Percentiles rank a stretch among this genome's conserved stretches.
Evolutionary conservation across 2,113 vertebrate species (phyloP).

Genomic region (Corapipo altera): DNA sequence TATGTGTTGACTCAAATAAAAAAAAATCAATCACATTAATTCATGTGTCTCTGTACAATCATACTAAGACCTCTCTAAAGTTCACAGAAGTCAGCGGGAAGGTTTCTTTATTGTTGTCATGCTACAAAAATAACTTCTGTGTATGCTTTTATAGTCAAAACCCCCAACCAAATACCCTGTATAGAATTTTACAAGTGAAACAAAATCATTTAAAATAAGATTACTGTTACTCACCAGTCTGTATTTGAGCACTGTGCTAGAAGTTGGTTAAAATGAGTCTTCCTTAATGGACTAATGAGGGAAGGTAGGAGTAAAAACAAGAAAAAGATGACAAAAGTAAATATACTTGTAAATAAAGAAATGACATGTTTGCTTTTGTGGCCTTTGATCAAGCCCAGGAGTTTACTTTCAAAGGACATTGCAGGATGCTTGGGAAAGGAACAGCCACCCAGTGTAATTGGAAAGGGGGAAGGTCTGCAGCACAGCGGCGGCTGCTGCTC

Average conservation of each 20-base stretch:
- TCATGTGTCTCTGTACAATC: not conserved
- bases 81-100: not conserved
- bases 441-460: not conserved
- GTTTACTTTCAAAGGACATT: not conserved
- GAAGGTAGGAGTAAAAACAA: not conserved
- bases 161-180: not conserved
- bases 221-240: not conserved
- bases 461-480: not conserved
- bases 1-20: not conserved
- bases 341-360: not conserved
- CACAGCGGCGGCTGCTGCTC: not conserved
- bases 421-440: conserved; percentile 3
- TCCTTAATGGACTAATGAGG: not conserved
- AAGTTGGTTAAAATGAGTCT: not conserved
- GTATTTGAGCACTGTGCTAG: not conserved
- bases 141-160: not conserved
- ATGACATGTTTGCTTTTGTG: not conserved
- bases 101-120: not conserved
- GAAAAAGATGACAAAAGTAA: not conserved
- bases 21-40: not conserved
- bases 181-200: not conserved
- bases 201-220: not conserved
- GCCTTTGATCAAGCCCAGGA: conserved; percentile 33
- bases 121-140: not conserved
- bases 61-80: not conserved